A percentile compares a stretch with the other conserved stretches of the same genome.
phyloP scores from a whole-genome alignment of 2,113 vertebrate species.

The Ondatra zibethicus region DNA sequence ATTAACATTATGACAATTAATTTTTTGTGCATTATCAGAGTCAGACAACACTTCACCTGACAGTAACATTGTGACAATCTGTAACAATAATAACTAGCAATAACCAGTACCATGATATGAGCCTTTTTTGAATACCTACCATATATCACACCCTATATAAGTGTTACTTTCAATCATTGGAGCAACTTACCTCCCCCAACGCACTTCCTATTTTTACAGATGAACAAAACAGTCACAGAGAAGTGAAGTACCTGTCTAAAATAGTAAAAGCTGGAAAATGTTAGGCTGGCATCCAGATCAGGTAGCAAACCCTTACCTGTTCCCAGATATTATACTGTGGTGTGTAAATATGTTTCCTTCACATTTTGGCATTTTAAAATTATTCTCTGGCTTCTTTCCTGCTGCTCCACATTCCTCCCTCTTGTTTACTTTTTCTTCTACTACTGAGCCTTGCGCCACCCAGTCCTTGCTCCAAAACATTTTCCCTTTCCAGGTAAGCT shows the following conservation, averaged over 20 bases:
- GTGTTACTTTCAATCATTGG: background rate
- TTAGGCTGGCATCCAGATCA: background rate
- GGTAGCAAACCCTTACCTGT: background rate
- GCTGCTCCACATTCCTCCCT: background rate
- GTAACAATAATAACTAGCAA: background rate
- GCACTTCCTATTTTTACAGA: background rate
- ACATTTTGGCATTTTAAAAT: background rate
- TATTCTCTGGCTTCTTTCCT: background rate
- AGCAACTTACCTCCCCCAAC: background rate
- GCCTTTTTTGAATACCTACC: background rate
- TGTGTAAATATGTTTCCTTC: background rate
- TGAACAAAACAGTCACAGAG: constrained; percentile 12
- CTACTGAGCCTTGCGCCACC: background rate
- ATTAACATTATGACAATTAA: background rate
- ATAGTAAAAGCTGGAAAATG: background rate
- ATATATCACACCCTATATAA: background rate
- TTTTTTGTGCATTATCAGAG: constrained; percentile 23
- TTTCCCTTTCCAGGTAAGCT: background rate
- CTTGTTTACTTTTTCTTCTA: constrained; percentile 19
- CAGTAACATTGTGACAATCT: background rate
- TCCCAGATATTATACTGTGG: background rate
- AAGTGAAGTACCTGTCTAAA: background rate
- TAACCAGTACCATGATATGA: background rate
- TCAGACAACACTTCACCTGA: background rate
- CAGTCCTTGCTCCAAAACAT: background rate